Evolutionary conservation across 2,888 invertebrate species (phyloP), one percentile per base, ranked within the genome.

Genomic region (Aplocera efformata): DNA sequence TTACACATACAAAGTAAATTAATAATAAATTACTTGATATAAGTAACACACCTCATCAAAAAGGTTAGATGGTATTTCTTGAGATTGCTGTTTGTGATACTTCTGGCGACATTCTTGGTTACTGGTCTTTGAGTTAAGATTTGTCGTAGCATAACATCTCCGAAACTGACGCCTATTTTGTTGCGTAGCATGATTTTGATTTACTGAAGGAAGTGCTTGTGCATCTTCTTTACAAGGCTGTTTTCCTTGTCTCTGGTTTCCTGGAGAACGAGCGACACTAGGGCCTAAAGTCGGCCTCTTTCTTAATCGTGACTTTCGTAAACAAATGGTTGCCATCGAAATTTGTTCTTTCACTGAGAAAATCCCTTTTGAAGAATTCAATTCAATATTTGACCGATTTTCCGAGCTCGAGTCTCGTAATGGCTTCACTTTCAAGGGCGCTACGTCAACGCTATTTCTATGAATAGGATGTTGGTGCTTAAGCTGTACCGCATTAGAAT

Each of bases 31-130:
- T n/a, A n/a, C n/a, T n/a, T n/a, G n/a, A n/a, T n/a, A n/a, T n/a
- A 35, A 20, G 22, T 27, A 7, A n/a, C 7, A 59, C 63, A 68
- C 71, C 45, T 63, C 53, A 20, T 54, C 47, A 33, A 66, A 65
- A 10, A 39, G 29, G 9, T 29, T n/a, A 6, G 21, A 8, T 24
- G n/a, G 20, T 10, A 35, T 35, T 10, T 8, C 17, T 31, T 23
- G 28, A 6, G 10, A 10, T 8, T 31, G 23, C 6, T 7, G 11
- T 8, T 25, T 25, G 9, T 27, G 13, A 7, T 33, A 32, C n/a
- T 35, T 35, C 6, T 4, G 22, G 33, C 6, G 9, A 10, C 10
- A 26, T n/a, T 40, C 31, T 21, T 24, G 26, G 6, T 32, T 36
- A 7, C 27, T 36, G 24, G 24, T 33, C 28, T 34, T 34, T 7